Evolutionary conservation across 2,797 vertebrate genomes (phyloP).

Genomic region (Aulostomus chinensis): DNA sequence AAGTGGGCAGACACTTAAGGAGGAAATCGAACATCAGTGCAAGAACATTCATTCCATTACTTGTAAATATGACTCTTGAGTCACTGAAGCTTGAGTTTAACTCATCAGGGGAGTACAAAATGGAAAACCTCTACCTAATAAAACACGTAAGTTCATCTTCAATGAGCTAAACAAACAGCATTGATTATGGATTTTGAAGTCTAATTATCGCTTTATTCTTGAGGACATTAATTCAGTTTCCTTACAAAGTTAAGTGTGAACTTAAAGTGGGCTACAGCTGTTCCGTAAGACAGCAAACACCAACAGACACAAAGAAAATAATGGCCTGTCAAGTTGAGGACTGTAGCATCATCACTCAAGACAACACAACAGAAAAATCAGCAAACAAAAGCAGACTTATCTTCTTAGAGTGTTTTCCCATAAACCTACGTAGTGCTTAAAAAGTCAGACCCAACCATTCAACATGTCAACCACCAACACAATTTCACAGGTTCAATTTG

Average conservation of each 20-base stretch:
- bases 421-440: background rate
- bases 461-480: background rate
- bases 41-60: constrained; percentile 38
- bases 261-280: constrained; percentile 8
- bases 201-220: constrained; percentile 15
- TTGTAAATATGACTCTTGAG: constrained; percentile 45
- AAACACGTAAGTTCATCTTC: constrained; percentile 36
- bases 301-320: constrained; percentile 1
- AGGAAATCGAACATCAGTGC: constrained; percentile 51
- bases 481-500: constrained; percentile 3
- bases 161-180: constrained; percentile 26
- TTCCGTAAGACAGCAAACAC: background rate
- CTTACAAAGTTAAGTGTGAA: background rate
- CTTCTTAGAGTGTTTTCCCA: constrained; percentile 6
- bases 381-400: constrained; percentile 8
- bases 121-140: constrained; percentile 20
- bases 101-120: constrained; percentile 17
- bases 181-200: constrained; percentile 8
- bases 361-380: constrained; percentile 5
- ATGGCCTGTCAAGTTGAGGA: background rate
- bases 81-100: constrained; percentile 36
- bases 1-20: constrained; percentile 31
- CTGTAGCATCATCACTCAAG: background rate
- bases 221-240: constrained; percentile 6
- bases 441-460: background rate